Conservation (phyloP, 2,888 invertebrate species). For the Epistrophe grossulariae region DNA sequence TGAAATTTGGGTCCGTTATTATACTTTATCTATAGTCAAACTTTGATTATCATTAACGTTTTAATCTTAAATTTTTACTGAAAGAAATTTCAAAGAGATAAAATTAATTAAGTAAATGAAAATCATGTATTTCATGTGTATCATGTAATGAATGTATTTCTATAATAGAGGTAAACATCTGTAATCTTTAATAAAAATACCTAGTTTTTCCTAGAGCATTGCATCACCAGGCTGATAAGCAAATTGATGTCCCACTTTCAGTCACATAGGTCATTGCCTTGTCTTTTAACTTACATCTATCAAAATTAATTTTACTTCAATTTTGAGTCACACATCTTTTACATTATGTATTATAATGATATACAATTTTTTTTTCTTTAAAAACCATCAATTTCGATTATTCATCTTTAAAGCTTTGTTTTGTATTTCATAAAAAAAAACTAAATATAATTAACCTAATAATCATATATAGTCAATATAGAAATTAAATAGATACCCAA, state of each 20-base stretch:
- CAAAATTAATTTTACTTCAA: not conserved
- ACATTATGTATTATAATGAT: not conserved
- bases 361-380: conserved; percentile 7
- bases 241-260: conserved; percentile 48
- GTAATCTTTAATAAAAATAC: not conserved
- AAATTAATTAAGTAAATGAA: not conserved
- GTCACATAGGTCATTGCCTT: conserved; percentile 60
- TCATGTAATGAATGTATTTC: conserved; percentile 19
- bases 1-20: not conserved
- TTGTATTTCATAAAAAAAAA: not conserved
- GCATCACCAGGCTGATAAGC: conserved; percentile 38
- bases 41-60: not conserved
- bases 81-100: not conserved
- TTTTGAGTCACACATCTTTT: not conserved
- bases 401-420: conserved; percentile 38
- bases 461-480: conserved; percentile 1
- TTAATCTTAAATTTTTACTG: not conserved
- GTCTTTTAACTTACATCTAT: not conserved
- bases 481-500: not conserved
- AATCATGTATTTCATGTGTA: too few relatives aligned
- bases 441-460: conserved; percentile 45
- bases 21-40: not conserved
- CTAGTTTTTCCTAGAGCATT: not conserved
- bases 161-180: not conserved
- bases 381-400: conserved; percentile 66